Evolutionary conservation across 2,113 vertebrate genomes (phyloP).

Genomic region (Ahaetulla prasina): DNA sequence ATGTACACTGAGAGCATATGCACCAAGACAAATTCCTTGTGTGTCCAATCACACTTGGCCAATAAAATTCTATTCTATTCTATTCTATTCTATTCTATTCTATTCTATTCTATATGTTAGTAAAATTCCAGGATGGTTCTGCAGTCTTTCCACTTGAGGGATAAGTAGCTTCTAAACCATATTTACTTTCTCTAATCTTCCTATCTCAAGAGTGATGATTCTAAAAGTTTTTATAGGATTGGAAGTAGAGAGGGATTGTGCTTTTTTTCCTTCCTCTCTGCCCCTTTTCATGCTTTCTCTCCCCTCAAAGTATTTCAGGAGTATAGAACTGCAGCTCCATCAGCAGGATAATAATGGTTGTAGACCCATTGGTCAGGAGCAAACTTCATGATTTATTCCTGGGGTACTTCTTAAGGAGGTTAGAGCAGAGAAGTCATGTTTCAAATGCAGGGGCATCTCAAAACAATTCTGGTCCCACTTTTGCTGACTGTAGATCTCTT

Average conservation of each 20-base stretch:
- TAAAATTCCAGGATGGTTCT: neutral
- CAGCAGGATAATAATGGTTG: neutral
- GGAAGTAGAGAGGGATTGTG: neutral
- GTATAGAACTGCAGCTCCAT: neutral
- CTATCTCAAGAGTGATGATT: neutral
- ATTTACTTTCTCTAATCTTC: neutral
- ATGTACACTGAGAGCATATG: no score
- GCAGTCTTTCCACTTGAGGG: neutral
- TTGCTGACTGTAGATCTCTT: neutral
- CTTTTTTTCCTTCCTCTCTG: neutral
- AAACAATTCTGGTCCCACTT: neutral
- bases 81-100: no score
- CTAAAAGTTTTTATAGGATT: neutral
- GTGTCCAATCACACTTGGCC: no score
- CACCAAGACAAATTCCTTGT: no score
- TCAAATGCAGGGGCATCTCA: neutral
- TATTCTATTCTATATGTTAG: neutral
- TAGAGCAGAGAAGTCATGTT: neutral
- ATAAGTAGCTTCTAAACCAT: neutral
- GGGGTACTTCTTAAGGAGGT: neutral
- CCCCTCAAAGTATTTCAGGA: neutral
- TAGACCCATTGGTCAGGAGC: neutral
- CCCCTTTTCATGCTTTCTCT: neutral
- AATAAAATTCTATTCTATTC: no score
- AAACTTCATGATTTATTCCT: neutral